Base-by-base conservation (phyloP, 2,113 vertebrate genomes). In the Porphyrio hochstetteri region DNA sequence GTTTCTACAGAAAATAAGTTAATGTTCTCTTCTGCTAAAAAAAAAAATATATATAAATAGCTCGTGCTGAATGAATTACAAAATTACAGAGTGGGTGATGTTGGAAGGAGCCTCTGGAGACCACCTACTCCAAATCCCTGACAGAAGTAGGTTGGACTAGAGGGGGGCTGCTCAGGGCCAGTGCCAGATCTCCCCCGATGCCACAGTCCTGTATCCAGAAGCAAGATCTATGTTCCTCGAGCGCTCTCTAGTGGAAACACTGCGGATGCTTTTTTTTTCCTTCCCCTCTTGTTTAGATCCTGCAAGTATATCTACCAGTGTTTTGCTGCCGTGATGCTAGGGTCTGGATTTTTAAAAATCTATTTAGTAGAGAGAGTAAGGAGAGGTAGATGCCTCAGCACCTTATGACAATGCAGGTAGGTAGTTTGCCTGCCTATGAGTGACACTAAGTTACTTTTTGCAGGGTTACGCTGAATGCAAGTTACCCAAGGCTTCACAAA, bases 161-260 rank as follows among this genome's bases (percentile, higher is more conserved):
- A 27, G 4, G 1, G 25, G 44, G 35, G 29, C 4, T 38, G 65
- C 8, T 52, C n/a, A 27, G 67, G 16, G n/a, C 17, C 65, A 24
- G 42, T 2, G 69, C 4, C 59, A 13, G 10, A 19, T 55, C 2
- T 6, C 61, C 61, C 61, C 44, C 42, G 1, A 35, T 1, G 77
- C 15, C 84, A 20, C 5, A 0, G 29, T 3, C 40, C 72, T 9
- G 0, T 11, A 31, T 56, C 27, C 27, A 18, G 4, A 61, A 33
- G 52, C 5, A 1, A 77, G 44, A 86, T 15, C 25, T 28, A 0
- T 0, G 76, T 52, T 61, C 86, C 59, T 88, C 0, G 52, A 96
- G 91, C 86, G 83, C 95, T 7, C 94, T 60, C 96, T 97, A 91
- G 91, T 21, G 94, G 82, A 75, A 76, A 59, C 10, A 24, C 52